Percentiles rank a stretch among this genome's conserved stretches.
These are phyloP conservation scores for Myiotriccus ornatus DNA, from an alignment of 2,797 vertebrate species.

Conservation along the genomic window DNA sequence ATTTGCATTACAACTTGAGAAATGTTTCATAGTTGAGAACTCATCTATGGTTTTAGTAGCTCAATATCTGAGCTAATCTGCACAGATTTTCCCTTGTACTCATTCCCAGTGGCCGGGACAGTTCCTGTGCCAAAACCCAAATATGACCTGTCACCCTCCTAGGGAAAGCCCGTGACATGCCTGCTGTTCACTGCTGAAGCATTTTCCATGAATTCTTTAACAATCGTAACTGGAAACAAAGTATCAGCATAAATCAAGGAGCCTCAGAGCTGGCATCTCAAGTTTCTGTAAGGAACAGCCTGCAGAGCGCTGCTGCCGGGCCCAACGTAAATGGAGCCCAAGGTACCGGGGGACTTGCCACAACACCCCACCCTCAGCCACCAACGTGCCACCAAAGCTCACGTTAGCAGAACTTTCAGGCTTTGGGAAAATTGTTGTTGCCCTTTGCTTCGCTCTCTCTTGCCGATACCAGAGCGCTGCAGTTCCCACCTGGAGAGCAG, in stretches of 20 bases:
- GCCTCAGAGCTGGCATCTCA: background rate
- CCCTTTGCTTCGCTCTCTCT: background rate
- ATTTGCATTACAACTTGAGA: background rate
- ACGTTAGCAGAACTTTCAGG: rapidly evolving
- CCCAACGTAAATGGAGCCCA: rapidly evolving
- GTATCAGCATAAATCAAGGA: background rate
- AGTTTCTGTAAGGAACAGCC: background rate
- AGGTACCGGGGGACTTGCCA: rapidly evolving
- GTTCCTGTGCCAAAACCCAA: background rate
- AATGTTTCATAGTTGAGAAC: background rate
- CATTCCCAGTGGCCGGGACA: background rate
- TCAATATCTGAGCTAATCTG: background rate
- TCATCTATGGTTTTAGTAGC: background rate
- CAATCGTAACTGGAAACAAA: background rate
- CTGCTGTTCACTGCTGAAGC: background rate
- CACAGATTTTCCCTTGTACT: background rate
- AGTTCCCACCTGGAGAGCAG: background rate
- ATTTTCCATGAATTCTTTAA: background rate
- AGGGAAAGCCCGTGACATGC: background rate
- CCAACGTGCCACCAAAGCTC: background rate
- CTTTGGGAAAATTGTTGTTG: rapidly evolving
- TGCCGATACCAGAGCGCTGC: rapidly evolving
- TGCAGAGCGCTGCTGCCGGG: background rate
- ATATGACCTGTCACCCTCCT: rapidly evolving
- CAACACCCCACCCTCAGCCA: background rate